phyloP scores from a whole-genome alignment of 2,113 vertebrate genomes.

The Zosterops lateralis region DNA sequence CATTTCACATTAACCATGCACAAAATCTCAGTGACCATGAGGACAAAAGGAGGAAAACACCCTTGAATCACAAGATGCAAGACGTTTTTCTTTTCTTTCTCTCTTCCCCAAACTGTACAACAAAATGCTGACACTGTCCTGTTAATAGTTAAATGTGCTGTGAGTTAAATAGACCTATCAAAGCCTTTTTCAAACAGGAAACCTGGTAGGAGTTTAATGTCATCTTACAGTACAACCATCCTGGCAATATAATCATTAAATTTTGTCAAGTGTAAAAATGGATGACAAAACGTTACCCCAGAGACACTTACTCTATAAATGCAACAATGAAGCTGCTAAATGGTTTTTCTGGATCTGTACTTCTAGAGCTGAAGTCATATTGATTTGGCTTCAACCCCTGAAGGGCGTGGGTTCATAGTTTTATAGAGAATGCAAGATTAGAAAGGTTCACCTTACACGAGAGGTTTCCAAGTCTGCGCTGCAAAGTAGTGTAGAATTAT shows the following conservation, averaged over 20 bases:
- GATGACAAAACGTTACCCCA: constrained; percentile 61
- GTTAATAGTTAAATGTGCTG: constrained; percentile 15
- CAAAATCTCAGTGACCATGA: background rate
- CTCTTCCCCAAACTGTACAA: background rate
- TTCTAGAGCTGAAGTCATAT: background rate
- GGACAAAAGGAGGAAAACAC: background rate
- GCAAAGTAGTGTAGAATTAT: background rate
- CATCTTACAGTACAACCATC: constrained; percentile 33
- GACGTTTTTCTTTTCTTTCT: background rate
- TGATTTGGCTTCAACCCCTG: constrained; percentile 16
- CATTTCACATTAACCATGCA: background rate
- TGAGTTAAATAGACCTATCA: constrained; percentile 39
- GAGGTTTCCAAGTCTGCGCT: background rate
- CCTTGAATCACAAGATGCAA: background rate
- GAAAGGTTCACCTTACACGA: background rate
- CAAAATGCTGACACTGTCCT: background rate
- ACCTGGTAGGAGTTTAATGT: constrained; percentile 39
- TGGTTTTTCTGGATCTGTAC: constrained; percentile 26
- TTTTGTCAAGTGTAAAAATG: constrained; percentile 50
- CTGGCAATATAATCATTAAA: constrained; percentile 52
- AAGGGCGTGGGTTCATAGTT: background rate
- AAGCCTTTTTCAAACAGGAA: constrained; percentile 37
- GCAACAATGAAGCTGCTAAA: constrained; percentile 31
- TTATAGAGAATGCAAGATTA: background rate
- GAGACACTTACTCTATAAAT: constrained; percentile 34